Evolutionary conservation across 2,113 vertebrate species (phyloP).

Genomic region (Toxotes chatareus): DNA sequence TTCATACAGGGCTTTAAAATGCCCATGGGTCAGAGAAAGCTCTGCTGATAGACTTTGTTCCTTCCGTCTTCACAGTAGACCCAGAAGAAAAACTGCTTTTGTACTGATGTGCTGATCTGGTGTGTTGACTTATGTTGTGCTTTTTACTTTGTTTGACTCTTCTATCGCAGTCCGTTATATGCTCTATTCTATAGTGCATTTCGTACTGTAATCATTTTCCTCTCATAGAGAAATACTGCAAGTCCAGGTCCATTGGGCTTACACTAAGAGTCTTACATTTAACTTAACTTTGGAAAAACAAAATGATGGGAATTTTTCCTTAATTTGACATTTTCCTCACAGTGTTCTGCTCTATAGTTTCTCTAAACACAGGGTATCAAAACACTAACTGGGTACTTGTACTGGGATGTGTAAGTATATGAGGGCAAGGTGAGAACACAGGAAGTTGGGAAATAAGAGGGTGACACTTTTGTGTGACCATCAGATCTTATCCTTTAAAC

Average conservation of each 20-base stretch:
- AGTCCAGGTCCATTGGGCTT: not conserved
- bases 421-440: not conserved
- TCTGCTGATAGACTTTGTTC: slow-evolving; percentile 46
- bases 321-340: not conserved
- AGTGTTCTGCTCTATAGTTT: not conserved
- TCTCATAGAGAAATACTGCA: not conserved
- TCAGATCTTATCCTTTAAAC: not conserved
- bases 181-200: not conserved
- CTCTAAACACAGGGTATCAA: not conserved
- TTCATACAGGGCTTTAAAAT: slow-evolving; percentile 39
- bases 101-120: not conserved
- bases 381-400: not conserved
- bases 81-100: slow-evolving; percentile 20
- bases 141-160: slow-evolving; percentile 17
- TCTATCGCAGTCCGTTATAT: slow-evolving; percentile 8
- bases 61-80: slow-evolving; percentile 19
- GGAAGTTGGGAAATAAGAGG: not conserved
- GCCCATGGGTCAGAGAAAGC: slow-evolving; percentile 43
- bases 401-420: not conserved
- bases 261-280: not conserved
- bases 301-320: not conserved
- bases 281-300: not conserved
- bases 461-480: not conserved
- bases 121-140: not conserved
- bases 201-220: not conserved